Base-by-base conservation (phyloP, 2,888 invertebrate genomes). In the Trimorus sp. region DNA sequence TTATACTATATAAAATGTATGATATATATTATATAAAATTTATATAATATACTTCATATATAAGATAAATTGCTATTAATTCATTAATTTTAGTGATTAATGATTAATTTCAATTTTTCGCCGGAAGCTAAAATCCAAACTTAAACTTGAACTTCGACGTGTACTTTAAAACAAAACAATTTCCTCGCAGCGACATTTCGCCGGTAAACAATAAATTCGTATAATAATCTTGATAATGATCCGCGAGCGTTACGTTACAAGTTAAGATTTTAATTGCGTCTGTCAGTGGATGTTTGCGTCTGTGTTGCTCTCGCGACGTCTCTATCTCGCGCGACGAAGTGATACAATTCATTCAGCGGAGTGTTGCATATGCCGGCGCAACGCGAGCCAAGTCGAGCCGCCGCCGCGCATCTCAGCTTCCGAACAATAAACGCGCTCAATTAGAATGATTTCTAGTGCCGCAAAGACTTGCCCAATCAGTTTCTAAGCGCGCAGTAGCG, bases 341-440 rank as follows among this genome's bases (percentile, higher is more conserved):
- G 70, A 70, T 70, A 77, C 77, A 77, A 77, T 77, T 77, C 65
- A 77, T 77, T 77, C 63, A 70, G 45, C 58, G 37, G 56, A 40
- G 77, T 51, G 77, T 77, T 77, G 70, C 70, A 70, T 77, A 69
- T 75, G 70, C 70, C 66, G 51, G 62, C 70, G 63, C 69, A 59
- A 54, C 60, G 53, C 48, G 70, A 71, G 66, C 59, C 54, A 48
- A 69, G 54, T 71, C 65, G 45, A 54, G 58, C 66, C 71, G 62
- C 58, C 63, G 58, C 69, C 48, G 74, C 79, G 80, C 80, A 75
- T 75, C 80, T 80, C 70, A 75, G 70, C 80, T 79, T 75, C 74
- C 74, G 75, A 75, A 79, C 80, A 80, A 70, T 80, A 75, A 80
- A 70, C 70, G 80, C 70, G 65, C 71, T 80, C 75, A 70, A 75